These are phyloP conservation scores for Oxyruncus cristatus DNA, from an alignment of 2,113 vertebrate genomes.

Conservation along the genomic window DNA sequence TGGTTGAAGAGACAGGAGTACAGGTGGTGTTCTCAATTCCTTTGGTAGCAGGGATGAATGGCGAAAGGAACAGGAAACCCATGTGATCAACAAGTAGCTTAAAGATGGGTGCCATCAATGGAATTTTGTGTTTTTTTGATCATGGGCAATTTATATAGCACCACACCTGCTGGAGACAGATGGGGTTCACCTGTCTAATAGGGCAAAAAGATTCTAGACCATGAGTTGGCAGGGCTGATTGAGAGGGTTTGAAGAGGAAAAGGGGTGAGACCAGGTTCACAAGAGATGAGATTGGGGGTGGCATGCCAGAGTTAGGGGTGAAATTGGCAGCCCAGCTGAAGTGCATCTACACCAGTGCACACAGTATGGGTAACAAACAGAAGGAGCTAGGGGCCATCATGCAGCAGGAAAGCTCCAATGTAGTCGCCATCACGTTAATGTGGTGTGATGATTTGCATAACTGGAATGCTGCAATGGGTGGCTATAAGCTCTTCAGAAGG, in stretches of 20 bases:
- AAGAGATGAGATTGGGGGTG: background rate
- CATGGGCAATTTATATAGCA: fast-evolving
- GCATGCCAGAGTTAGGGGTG: background rate
- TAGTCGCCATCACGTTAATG: fast-evolving
- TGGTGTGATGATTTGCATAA: background rate
- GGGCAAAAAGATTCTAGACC: background rate
- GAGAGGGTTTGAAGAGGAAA: background rate
- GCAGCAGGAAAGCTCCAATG: background rate
- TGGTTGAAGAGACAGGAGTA: background rate
- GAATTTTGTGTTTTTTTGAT: background rate
- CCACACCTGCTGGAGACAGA: no score
- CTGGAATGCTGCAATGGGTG: background rate
- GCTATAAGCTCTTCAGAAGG: background rate
- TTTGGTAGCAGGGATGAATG: background rate
- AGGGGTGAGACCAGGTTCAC: background rate
- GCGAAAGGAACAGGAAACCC: background rate
- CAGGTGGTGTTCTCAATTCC: background rate
- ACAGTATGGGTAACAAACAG: background rate
- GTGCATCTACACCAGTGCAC: background rate
- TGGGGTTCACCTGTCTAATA: background rate
- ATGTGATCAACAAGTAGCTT: background rate
- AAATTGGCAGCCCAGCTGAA: background rate
- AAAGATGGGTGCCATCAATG: background rate
- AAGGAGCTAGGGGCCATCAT: background rate
- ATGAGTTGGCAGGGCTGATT: background rate